Conservation (phyloP, 2,888 invertebrate genomes). For the Nebria brevicollis region DNA sequence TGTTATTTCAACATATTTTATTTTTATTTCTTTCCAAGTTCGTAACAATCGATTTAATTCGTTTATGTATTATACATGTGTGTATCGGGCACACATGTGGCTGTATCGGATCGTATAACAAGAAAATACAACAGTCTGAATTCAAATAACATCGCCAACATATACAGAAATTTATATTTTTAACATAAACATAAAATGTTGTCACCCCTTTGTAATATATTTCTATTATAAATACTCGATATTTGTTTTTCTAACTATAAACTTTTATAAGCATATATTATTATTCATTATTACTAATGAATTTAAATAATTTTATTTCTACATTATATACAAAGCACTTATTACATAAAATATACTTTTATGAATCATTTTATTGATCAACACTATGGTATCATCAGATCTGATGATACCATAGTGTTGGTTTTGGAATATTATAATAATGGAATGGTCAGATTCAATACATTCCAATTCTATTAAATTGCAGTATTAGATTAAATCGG, state of each 20-base stretch:
- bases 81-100: not conserved
- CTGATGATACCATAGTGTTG: too few relatives aligned
- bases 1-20: conserved; percentile 14
- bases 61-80: not conserved
- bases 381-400: too few relatives aligned
- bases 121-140: not conserved
- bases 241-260: not conserved
- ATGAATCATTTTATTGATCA: too few relatives aligned
- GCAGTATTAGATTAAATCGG: too few relatives aligned
- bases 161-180: not conserved
- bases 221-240: not conserved
- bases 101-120: not conserved
- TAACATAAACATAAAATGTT: not conserved
- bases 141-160: not conserved
- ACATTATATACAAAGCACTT: too few relatives aligned
- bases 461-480: too few relatives aligned
- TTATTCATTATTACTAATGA: too few relatives aligned
- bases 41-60: not conserved
- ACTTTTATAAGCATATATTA: not conserved
- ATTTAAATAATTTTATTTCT: too few relatives aligned
- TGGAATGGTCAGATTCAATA: too few relatives aligned
- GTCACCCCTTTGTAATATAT: not conserved
- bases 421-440: too few relatives aligned
- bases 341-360: too few relatives aligned
- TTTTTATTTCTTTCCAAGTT: conserved; percentile 8